Percentiles rank a stretch among this genome's conserved stretches.
Conservation (phyloP, 2,888 invertebrate species). For the Schrankia costaestrigalis region DNA sequence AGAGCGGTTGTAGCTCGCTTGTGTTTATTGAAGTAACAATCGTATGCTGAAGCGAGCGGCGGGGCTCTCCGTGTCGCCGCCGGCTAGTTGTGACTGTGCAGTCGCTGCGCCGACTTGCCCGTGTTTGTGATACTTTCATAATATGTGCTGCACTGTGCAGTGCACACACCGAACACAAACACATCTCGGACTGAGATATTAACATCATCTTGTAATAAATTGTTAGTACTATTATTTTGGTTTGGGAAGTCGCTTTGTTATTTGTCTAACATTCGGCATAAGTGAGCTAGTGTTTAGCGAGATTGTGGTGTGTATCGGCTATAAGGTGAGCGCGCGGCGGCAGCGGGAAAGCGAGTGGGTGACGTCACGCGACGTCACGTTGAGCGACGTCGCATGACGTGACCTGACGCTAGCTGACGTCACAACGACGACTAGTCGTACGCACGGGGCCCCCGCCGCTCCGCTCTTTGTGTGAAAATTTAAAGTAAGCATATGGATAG, state of each 20-base stretch:
- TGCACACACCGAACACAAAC: slow-evolving; percentile 19
- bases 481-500: slow-evolving; percentile 74
- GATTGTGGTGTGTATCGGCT: slow-evolving; percentile 61
- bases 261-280: slow-evolving; percentile 68
- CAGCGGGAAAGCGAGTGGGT: slow-evolving; percentile 16
- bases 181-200: slow-evolving; percentile 28
- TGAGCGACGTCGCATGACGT: not conserved
- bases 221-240: slow-evolving; percentile 66
- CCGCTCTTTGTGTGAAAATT: slow-evolving; percentile 76
- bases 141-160: slow-evolving; percentile 17
- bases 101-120: slow-evolving; percentile 42
- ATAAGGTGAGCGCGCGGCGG: slow-evolving; percentile 35
- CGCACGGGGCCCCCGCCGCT: slow-evolving; percentile 36
- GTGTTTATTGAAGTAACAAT: slow-evolving; percentile 61
- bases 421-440: slow-evolving; percentile 10
- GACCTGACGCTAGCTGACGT: not conserved
- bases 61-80: slow-evolving; percentile 28
- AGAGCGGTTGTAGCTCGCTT: slow-evolving; percentile 63
- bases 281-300: slow-evolving; percentile 65
- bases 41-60: slow-evolving; percentile 55
- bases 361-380: slow-evolving; percentile 25
- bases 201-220: slow-evolving; percentile 51
- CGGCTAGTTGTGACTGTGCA: slow-evolving; percentile 39
- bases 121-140: slow-evolving; percentile 40
- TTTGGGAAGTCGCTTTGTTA: slow-evolving; percentile 70